Base-by-base conservation (phyloP, 2,797 vertebrate genomes). In the Chloroceryle inda region DNA sequence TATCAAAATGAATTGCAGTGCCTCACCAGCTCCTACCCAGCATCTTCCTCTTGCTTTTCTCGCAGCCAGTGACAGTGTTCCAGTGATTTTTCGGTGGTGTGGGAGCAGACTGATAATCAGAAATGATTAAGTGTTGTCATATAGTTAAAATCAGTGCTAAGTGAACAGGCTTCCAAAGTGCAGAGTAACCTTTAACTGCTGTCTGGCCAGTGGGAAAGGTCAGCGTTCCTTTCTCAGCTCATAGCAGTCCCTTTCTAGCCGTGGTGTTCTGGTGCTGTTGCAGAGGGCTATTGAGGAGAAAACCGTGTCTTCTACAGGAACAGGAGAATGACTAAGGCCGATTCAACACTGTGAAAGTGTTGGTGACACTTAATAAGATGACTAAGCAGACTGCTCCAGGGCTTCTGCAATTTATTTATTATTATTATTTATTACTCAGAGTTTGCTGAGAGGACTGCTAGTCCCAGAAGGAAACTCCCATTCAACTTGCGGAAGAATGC, bases 291-390 rank as follows among this genome's bases (percentile, higher is more conserved):
- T 86, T 95, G 96, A 95, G 96, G 95, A 85, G 93, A 85, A 96
- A 95, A 91, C 75, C 11, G 2, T 82, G 68, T 67, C 74, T 95
- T 68, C 79, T 87, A 83, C 78, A 92, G 89, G 89, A 94, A 85
- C 8, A 78, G 62, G 61, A 45, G 68, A 94, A 71, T 90, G 83
- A 92, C 93, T 95, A 74, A 95, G 89, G 85, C 44, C 64, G 42
- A 26, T 90, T 92, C 67, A 92, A 27, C 49, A 45, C 91, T 95
- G 69, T 93, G 85, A 88, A 95, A 97, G 96, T 95, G 89, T 82
- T 92, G 89, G 85, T 93, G 85, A 87, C 93, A 72, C 84, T 95
- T 95, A 79, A 93, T 93, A 96, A 90, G 92, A 92, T 96, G 95
- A 96, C 94, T 96, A 95, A 94, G 81, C 80, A 96, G 69, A 67